These are phyloP conservation scores for Xestia rhomboidea DNA, from an alignment of 2,888 invertebrate genomes.

Conservation along the genomic window DNA sequence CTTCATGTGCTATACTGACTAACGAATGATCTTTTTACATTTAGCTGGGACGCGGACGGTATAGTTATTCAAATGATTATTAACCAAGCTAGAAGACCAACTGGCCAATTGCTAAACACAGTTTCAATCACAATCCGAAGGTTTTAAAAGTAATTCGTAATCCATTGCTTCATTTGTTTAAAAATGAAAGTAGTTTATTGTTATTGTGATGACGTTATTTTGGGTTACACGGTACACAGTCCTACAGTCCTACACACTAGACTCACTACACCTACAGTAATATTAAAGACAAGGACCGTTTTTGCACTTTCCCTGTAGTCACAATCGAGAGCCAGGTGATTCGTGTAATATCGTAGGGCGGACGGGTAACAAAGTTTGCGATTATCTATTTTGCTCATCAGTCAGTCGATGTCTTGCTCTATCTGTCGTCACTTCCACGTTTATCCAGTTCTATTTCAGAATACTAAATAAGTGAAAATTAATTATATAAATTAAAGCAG, in stretches of 20 bases:
- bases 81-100: not conserved
- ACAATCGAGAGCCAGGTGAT: not conserved
- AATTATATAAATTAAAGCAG: conserved; percentile 21
- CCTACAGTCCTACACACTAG: too few species aligned
- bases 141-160: not conserved
- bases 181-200: not conserved
- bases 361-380: too few species aligned
- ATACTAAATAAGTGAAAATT: conserved; percentile 28
- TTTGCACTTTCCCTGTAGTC: not conserved
- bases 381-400: not conserved
- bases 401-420: not conserved
- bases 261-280: not conserved
- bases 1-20: not conserved
- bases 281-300: not conserved
- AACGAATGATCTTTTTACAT: too few species aligned
- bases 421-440: not conserved
- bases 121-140: not conserved
- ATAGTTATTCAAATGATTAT: not conserved
- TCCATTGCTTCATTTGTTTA: too few species aligned
- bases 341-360: not conserved
- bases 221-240: not conserved
- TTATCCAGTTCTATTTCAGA: not conserved
- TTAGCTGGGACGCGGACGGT: too few species aligned
- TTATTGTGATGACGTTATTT: not conserved
- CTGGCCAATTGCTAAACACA: not conserved